phyloP scores from a whole-genome alignment of 2,113 vertebrate genomes.

The Thermophis baileyi region DNA sequence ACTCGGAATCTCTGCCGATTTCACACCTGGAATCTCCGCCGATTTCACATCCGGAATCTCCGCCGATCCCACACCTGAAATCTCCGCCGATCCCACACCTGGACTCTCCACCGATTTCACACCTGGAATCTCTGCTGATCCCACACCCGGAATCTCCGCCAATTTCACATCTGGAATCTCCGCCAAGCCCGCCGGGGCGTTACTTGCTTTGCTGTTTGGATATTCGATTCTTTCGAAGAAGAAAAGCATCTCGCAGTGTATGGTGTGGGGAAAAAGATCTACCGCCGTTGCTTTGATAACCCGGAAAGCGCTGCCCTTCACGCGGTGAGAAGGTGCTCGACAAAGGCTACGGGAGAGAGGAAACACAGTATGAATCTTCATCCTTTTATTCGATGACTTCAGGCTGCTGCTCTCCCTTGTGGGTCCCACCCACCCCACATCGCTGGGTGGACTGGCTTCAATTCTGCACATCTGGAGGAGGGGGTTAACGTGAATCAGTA shows the following conservation, averaged over 20 bases:
- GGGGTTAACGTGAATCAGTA: not conserved
- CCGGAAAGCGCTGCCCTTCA: conserved; percentile 83
- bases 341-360: conserved; percentile 71
- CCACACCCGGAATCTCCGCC: fast-evolving
- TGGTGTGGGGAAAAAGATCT: conserved; percentile 95
- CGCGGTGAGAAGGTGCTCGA: conserved; percentile 90
- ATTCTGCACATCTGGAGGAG: no score
- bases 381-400: not conserved
- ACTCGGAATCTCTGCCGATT: no score
- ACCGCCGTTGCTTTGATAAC: conserved; percentile 84
- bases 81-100: fast-evolving
- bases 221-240: conserved; percentile 84
- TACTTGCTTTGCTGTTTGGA: not conserved
- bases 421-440: no score
- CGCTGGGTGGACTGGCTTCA: not conserved
- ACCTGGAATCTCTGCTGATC: fast-evolving
- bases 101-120: fast-evolving
- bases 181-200: fast-evolving
- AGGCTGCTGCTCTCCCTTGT: not conserved
- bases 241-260: conserved; percentile 88
- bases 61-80: fast-evolving
- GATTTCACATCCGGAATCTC: no score
- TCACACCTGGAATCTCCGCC: fast-evolving
- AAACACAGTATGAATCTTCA: fast-evolving
- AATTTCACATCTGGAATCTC: fast-evolving